Conservation (phyloP, 2,113 vertebrate species). For the Verasper variegatus region DNA sequence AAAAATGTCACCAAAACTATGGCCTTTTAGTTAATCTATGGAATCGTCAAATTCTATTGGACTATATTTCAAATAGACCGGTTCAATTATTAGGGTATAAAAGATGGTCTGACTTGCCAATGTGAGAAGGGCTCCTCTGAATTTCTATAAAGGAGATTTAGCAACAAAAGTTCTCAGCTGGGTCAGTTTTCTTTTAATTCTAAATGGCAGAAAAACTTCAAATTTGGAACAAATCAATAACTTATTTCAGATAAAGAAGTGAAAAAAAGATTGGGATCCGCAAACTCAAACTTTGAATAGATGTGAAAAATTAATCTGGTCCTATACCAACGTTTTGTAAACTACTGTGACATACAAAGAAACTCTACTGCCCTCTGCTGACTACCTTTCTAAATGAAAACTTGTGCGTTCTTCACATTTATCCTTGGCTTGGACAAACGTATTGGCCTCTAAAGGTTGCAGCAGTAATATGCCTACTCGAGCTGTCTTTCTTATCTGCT, state of each 20-base stretch:
- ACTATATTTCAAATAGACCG: too few species aligned
- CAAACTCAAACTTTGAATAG: slow-evolving; percentile 3
- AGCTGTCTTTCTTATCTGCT: slow-evolving; percentile 60
- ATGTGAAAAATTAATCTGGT: slow-evolving; percentile 16
- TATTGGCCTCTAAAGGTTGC: slow-evolving; percentile 12
- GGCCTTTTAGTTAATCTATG: neutral
- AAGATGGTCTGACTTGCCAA: neutral
- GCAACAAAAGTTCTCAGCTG: neutral
- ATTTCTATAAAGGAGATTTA: neutral
- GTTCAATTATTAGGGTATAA: neutral
- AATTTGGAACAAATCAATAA: neutral
- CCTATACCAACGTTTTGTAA: neutral
- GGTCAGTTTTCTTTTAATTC: neutral
- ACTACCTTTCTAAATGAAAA: slow-evolving; percentile 24
- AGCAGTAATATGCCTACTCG: slow-evolving; percentile 28
- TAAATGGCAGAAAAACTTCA: neutral
- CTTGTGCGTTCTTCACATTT: slow-evolving; percentile 25
- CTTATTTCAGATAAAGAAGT: too few species aligned
- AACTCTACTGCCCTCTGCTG: slow-evolving; percentile 69
- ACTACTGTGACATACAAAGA: slow-evolving; percentile 15
- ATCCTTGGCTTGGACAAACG: slow-evolving; percentile 17
- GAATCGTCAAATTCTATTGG: neutral
- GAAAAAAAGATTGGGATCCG: neutral
- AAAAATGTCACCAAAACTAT: neutral
- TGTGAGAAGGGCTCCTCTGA: too few species aligned